phyloP scores from a whole-genome alignment of 1,140 invertebrate genomes.

The Babylonia areolata region DNA sequence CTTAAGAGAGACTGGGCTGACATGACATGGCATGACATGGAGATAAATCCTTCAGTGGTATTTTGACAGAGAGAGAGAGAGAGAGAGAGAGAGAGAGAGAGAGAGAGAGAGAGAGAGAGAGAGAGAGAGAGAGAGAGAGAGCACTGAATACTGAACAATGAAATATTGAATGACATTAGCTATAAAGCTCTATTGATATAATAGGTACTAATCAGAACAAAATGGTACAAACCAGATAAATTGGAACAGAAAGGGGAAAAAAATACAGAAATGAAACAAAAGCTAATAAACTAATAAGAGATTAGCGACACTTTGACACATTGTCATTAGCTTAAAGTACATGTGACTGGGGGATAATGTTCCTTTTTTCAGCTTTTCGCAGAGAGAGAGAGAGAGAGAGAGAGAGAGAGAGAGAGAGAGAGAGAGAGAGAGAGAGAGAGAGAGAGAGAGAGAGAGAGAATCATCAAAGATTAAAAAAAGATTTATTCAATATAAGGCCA shows the following conservation, averaged over 20 bases:
- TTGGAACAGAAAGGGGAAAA: too few species aligned
- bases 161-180: too few species aligned
- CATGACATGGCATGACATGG: background rate
- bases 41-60: background rate
- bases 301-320: too few species aligned
- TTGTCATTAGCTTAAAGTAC: too few species aligned
- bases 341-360: too few species aligned
- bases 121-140: background rate
- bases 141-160: too few species aligned
- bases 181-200: too few species aligned
- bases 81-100: background rate
- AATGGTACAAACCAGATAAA: too few species aligned
- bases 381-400: slow-evolving; percentile 25
- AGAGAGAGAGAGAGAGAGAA: slow-evolving; percentile 1
- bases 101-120: slow-evolving; percentile 11
- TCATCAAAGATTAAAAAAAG: background rate
- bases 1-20: background rate
- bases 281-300: background rate
- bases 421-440: background rate
- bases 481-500: too few species aligned
- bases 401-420: slow-evolving; percentile 24
- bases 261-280: background rate
- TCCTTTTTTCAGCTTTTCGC: too few species aligned
- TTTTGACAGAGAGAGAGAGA: background rate
- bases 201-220: too few species aligned